Conservation (phyloP, 2,797 vertebrate species). For the Orientallactaga sibirica region DNA sequence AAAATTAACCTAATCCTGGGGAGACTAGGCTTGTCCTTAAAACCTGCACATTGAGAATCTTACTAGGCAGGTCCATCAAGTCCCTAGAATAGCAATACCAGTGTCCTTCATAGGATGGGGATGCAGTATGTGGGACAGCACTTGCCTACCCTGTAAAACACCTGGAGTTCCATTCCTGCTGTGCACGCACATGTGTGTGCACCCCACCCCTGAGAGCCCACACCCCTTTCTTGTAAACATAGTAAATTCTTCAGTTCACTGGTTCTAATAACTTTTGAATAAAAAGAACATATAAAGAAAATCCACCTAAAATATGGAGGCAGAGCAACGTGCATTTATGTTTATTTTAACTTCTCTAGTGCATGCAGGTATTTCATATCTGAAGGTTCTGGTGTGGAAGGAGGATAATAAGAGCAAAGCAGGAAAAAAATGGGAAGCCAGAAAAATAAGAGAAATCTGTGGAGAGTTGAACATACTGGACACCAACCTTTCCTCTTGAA, state of each 20-base stretch:
- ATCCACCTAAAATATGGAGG: not conserved
- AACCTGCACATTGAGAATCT: not conserved
- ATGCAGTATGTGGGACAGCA: not conserved
- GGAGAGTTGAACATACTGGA: conserved; percentile 2
- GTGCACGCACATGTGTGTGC: not conserved
- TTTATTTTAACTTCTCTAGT: conserved; percentile 36
- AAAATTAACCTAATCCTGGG: conserved; percentile 36
- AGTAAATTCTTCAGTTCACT: not conserved
- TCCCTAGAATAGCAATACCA: conserved; percentile 1
- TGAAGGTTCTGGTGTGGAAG: not conserved
- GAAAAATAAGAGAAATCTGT: conserved; percentile 23
- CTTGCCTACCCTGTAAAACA: not conserved
- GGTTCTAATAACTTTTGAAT: not conserved
- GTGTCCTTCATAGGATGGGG: not conserved
- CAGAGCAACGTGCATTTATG: not conserved
- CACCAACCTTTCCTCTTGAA: not conserved
- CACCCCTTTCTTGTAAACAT: not conserved
- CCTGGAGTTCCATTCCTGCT: not conserved
- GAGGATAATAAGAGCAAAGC: conserved; percentile 10
- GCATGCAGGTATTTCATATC: not conserved
- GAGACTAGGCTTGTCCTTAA: not conserved
- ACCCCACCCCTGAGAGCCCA: too few relatives aligned
- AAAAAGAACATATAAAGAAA: conserved; percentile 58
- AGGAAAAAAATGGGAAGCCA: not conserved
- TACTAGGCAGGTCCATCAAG: not conserved